phyloP scores from a whole-genome alignment of 2,888 invertebrate species.

The Trichogramma dendrolimi region DNA sequence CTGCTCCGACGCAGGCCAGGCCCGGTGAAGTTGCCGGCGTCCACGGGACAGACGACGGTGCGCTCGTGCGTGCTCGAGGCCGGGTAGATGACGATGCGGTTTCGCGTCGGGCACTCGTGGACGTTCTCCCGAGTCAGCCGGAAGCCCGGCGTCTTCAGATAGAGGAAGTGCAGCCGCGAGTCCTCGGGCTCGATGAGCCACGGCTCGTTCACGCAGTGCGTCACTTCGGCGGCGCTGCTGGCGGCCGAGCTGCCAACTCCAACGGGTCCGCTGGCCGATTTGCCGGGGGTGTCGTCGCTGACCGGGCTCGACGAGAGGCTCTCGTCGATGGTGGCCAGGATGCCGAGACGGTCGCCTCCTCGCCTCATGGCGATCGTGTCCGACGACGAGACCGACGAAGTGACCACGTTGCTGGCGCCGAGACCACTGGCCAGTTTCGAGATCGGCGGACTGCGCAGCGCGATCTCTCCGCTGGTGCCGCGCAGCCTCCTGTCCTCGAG shows the following conservation, averaged over 20 bases:
- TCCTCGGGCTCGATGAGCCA: slow-evolving; percentile 77
- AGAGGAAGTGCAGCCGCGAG: slow-evolving; percentile 65
- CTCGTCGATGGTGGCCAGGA: slow-evolving; percentile 22
- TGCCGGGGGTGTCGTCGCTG: too few relatives aligned
- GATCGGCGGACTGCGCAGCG: slow-evolving; percentile 59
- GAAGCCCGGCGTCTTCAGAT: slow-evolving; percentile 67
- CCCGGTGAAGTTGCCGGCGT: slow-evolving; percentile 38
- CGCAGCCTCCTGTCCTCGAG: slow-evolving; percentile 64
- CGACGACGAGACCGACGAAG: slow-evolving; percentile 5
- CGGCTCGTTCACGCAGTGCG: slow-evolving; percentile 67
- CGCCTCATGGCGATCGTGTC: neutral
- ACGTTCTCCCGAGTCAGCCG: slow-evolving; percentile 54
- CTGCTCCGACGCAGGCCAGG: slow-evolving; percentile 17
- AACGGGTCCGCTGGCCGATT: too few relatives aligned
- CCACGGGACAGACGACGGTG: slow-evolving; percentile 66
- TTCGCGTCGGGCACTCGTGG: slow-evolving; percentile 63
- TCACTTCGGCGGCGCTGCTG: slow-evolving; percentile 35
- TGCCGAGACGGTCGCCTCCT: slow-evolving; percentile 3
- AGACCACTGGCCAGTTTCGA: slow-evolving; percentile 11
- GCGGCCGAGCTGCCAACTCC: neutral
- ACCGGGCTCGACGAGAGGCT: neutral
- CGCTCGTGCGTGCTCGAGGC: slow-evolving; percentile 63
- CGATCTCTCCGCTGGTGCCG: slow-evolving; percentile 72
- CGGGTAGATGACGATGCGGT: slow-evolving; percentile 69
- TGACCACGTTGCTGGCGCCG: slow-evolving; percentile 8